Evolutionary conservation across 2,113 vertebrate species (phyloP).

Genomic region (Epinephelus moara): DNA sequence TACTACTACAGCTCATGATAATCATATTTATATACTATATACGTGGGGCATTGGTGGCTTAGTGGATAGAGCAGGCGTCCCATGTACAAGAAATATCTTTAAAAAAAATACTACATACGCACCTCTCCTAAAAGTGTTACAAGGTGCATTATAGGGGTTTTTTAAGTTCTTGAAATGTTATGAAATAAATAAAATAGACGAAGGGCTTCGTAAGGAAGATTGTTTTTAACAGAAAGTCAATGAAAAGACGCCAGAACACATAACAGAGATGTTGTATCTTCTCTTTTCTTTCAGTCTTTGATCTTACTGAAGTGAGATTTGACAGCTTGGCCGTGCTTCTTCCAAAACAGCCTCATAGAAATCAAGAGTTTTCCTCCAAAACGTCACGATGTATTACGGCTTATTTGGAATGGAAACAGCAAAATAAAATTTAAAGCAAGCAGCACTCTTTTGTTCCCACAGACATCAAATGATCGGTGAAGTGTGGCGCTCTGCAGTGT

Average conservation of each 20-base stretch:
- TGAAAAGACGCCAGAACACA: slow-evolving; percentile 8
- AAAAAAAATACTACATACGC: no score
- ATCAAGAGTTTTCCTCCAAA: background rate
- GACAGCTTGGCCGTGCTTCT: background rate
- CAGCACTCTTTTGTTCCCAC: no score
- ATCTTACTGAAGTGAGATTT: slow-evolving; percentile 16
- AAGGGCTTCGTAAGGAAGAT: background rate
- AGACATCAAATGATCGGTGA: background rate
- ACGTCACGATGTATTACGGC: background rate
- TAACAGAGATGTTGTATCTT: background rate
- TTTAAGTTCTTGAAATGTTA: background rate
- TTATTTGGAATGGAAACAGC: slow-evolving; percentile 2
- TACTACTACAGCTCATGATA: background rate
- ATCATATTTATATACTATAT: background rate
- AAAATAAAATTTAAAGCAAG: background rate
- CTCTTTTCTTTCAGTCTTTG: slow-evolving; percentile 1
- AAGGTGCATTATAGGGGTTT: background rate
- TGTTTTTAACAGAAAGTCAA: background rate
- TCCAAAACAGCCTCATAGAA: slow-evolving; percentile 2
- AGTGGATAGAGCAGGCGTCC: no score
- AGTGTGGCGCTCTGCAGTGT: background rate
- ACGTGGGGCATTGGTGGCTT: no score
- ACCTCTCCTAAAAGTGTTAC: background rate
- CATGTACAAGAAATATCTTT: no score
- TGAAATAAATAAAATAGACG: background rate